Evolutionary conservation across 1,140 invertebrate genomes (phyloP).

Genomic region (Eriocheir sinensis): DNA sequence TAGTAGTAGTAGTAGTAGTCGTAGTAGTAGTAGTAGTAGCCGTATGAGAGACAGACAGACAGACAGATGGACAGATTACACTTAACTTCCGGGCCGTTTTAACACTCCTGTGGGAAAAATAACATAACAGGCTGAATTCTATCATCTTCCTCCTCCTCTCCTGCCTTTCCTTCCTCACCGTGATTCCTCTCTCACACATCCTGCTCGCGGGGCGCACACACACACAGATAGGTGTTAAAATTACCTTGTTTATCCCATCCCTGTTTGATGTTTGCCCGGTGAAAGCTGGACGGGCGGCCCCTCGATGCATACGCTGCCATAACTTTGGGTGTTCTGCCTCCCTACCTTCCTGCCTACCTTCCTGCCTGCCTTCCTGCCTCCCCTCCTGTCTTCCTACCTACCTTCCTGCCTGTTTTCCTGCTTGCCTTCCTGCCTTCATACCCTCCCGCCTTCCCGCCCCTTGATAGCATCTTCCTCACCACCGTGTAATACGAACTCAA

Average conservation of each 20-base stretch:
- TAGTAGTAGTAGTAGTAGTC: too few species aligned
- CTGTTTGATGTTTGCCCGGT: constrained; percentile 1
- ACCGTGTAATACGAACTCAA: constrained; percentile 35
- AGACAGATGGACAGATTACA: too few species aligned
- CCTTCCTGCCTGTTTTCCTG: too few species aligned
- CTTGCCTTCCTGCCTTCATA: too few species aligned
- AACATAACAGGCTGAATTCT: background rate
- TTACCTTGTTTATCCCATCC: background rate
- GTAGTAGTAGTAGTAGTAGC: too few species aligned
- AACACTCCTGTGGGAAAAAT: too few species aligned
- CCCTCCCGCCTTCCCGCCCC: background rate
- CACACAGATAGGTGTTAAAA: background rate
- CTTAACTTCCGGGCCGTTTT: too few species aligned
- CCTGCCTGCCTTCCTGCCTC: background rate
- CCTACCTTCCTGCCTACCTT: background rate
- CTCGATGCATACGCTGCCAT: background rate
- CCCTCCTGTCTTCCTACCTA: too few species aligned
- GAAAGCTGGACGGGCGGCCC: background rate
- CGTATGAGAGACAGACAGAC: too few species aligned
- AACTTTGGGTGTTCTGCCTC: background rate
- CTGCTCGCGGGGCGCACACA: background rate
- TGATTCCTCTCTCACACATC: background rate
- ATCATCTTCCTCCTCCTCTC: background rate
- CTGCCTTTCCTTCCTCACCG: background rate
- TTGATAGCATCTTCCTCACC: constrained; percentile 35